A percentile compares a stretch with the other conserved stretches of the same genome.
Conservation (phyloP, 2,797 vertebrate species). For the Gallinago stenura region DNA sequence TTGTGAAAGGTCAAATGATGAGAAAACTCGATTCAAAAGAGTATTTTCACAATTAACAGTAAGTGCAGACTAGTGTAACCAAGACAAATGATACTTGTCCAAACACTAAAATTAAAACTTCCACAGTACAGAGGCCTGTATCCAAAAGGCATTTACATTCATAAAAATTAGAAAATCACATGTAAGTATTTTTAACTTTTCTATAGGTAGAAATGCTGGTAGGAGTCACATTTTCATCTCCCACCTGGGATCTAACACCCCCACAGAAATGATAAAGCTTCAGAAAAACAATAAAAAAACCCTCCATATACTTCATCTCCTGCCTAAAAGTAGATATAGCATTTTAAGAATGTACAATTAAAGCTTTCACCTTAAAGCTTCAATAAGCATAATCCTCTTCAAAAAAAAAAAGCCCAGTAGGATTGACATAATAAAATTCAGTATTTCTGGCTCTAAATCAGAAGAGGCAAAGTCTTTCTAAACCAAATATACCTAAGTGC, state of each 20-base stretch:
- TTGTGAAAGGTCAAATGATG: background rate
- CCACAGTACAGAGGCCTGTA: background rate
- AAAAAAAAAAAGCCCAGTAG: background rate
- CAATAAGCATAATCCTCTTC: background rate
- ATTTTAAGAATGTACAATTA: conserved; percentile 33
- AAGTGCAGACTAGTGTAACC: background rate
- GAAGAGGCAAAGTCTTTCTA: background rate
- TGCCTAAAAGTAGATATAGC: background rate
- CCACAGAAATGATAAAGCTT: background rate
- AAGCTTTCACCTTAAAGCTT: background rate
- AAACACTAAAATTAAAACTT: background rate
- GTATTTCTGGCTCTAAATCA: conserved; percentile 1
- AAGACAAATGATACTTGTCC: background rate
- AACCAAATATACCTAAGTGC: background rate
- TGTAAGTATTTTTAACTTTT: conserved; percentile 12
- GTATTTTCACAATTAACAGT: background rate
- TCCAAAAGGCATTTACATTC: background rate
- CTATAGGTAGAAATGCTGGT: background rate
- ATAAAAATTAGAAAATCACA: background rate
- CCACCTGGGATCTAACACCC: background rate
- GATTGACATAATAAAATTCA: background rate
- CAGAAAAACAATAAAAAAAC: background rate
- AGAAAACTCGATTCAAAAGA: background rate
- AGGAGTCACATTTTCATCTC: background rate
- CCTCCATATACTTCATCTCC: background rate